These are phyloP conservation scores for Chymomyza costata DNA, from an alignment of 1,140 invertebrate genomes.

Conservation along the genomic window DNA sequence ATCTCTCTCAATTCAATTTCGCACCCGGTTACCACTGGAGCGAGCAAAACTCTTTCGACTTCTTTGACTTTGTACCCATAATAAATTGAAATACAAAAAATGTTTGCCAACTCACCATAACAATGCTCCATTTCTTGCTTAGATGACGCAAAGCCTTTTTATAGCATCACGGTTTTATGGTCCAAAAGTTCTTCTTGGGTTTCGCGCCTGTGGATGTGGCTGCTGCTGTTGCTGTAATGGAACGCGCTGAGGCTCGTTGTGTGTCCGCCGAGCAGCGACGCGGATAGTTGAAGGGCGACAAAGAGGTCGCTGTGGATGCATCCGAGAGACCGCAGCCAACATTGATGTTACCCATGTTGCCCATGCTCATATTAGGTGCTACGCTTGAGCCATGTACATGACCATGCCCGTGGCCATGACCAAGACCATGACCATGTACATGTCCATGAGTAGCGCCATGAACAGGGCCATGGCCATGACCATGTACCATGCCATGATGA, in stretches of 20 bases:
- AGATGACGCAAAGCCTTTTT: constrained; percentile 66
- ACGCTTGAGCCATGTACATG: constrained; percentile 5
- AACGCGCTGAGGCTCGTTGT: constrained; percentile 53
- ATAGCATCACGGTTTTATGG: constrained; percentile 74
- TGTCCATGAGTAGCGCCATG: constrained; percentile 1
- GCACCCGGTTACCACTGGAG: no score
- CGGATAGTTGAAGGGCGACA: constrained; percentile 60
- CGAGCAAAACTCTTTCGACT: no score
- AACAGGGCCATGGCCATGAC: constrained; percentile 13
- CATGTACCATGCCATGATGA: constrained; percentile 1
- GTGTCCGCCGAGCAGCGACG: constrained; percentile 60
- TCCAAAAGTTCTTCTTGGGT: constrained; percentile 74
- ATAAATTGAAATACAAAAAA: not conserved
- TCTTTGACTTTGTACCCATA: no score
- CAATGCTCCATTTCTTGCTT: constrained; percentile 71
- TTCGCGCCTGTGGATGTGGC: constrained; percentile 58
- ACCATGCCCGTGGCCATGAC: constrained; percentile 9
- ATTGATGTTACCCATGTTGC: not conserved
- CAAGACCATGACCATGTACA: constrained; percentile 4
- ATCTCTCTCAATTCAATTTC: no score
- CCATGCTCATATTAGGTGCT: constrained; percentile 1
- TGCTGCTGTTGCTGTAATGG: constrained; percentile 29
- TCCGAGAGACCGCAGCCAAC: not conserved
- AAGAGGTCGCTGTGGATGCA: constrained; percentile 23
- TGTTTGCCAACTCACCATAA: constrained; percentile 60